Conservation (phyloP, 2,888 invertebrate species). For the Saturnia pavonia region DNA sequence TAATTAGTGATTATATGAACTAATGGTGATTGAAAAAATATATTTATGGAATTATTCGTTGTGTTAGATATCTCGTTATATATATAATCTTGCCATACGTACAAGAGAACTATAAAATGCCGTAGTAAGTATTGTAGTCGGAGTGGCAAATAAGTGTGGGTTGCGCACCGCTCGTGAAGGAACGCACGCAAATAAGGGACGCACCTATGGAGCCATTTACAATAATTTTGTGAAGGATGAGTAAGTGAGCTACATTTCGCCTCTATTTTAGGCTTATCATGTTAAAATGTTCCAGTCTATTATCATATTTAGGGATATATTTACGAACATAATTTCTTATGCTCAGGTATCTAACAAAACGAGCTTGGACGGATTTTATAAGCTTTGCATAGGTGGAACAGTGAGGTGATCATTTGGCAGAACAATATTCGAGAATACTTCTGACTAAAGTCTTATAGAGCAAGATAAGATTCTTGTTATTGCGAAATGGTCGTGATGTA, state of each 20-base stretch:
- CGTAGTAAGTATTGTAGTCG: not conserved
- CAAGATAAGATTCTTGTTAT: too few species aligned
- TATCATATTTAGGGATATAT: not conserved
- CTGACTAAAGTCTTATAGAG: too few species aligned
- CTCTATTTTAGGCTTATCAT: too few species aligned
- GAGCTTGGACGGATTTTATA: not conserved
- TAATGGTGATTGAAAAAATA: not conserved
- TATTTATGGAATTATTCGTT: not conserved
- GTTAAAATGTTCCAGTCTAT: too few species aligned
- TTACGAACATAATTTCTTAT: not conserved
- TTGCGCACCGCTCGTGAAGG: not conserved
- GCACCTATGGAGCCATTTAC: not conserved
- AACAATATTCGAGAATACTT: too few species aligned
- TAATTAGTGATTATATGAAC: not conserved
- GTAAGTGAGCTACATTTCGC: too few species aligned
- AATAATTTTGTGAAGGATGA: too few species aligned
- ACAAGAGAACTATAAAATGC: not conserved
- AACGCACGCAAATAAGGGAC: not conserved
- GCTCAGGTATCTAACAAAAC: not conserved
- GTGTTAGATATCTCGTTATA: conserved; percentile 3
- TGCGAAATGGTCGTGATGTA: too few species aligned
- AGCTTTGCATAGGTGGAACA: not conserved
- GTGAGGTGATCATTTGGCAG: not conserved
- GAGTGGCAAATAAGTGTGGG: not conserved
- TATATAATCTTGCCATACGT: not conserved